These are phyloP conservation scores for Centrocercus urophasianus DNA, from an alignment of 2,113 vertebrate genomes.

Conservation along the genomic window DNA sequence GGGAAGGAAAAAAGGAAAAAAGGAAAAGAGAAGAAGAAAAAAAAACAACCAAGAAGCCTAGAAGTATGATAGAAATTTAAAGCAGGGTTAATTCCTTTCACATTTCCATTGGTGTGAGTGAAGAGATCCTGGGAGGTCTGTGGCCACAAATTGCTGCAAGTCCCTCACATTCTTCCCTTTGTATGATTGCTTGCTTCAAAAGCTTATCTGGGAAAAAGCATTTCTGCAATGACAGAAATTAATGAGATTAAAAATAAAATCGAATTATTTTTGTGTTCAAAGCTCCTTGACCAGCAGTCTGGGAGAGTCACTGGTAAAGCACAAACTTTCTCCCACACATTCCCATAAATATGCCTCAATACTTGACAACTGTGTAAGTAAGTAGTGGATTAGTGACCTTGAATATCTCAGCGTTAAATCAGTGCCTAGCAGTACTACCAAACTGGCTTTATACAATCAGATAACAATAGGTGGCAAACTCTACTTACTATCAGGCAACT, in stretches of 20 bases:
- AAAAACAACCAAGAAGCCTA: neutral
- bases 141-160: neutral
- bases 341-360: constrained; percentile 45
- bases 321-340: constrained; percentile 32
- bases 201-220: constrained; percentile 29
- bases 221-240: neutral
- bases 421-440: constrained; percentile 33
- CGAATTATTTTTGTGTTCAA: constrained; percentile 26
- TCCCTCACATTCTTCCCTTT: neutral
- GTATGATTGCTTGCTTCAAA: constrained; percentile 2
- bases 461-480: constrained; percentile 48
- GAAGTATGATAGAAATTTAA: constrained; percentile 1
- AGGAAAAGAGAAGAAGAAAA: neutral
- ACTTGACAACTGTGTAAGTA: constrained; percentile 10
- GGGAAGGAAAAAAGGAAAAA: neutral
- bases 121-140: neutral
- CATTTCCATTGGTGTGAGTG: neutral
- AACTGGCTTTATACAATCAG: constrained; percentile 23
- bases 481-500: constrained; percentile 30
- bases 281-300: neutral
- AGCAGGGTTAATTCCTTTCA: neutral
- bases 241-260: constrained; percentile 32
- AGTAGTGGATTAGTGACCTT: constrained; percentile 47
- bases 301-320: neutral
- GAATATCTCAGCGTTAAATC: constrained; percentile 53